phyloP scores from a whole-genome alignment of 2,797 vertebrate species.

The Chelidonichthys spinosus region DNA sequence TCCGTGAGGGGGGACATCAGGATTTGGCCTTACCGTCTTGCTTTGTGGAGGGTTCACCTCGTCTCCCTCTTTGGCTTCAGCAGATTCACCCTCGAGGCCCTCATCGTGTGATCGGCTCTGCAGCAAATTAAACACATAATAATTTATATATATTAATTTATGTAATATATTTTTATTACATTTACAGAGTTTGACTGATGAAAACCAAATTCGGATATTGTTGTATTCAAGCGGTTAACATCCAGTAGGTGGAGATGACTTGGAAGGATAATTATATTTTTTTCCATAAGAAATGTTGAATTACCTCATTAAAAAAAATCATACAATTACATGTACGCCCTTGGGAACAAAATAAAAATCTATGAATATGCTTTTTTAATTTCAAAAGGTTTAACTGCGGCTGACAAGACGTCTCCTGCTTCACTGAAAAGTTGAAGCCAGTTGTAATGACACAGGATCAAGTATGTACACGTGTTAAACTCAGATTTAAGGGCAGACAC shows the following conservation, averaged over 20 bases:
- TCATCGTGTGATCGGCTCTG: conserved; percentile 55
- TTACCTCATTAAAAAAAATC: neutral
- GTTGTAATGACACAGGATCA: too few species aligned
- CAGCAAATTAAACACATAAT: conserved; percentile 13
- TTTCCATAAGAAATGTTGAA: neutral
- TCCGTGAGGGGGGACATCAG: too few species aligned
- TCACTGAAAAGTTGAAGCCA: too few species aligned
- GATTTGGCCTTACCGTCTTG: conserved; percentile 40
- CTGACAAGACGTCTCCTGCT: too few species aligned
- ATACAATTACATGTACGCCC: neutral
- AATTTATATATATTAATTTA: too few species aligned
- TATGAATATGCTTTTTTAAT: too few species aligned
- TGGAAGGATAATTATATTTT: neutral
- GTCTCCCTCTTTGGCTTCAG: conserved; percentile 10
- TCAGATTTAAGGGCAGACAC: neutral
- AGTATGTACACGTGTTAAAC: neutral
- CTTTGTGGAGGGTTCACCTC: conserved; percentile 20
- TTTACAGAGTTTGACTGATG: neutral
- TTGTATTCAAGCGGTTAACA: neutral
- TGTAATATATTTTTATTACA: neutral
- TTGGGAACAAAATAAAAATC: neutral
- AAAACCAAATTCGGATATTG: neutral
- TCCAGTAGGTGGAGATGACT: neutral
- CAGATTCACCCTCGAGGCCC: conserved; percentile 26
- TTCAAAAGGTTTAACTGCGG: too few species aligned